Evolutionary conservation across 37 sponge, comb jelly and placozoan genomes (phyloP), one percentile per base, ranked within the genome.

Genomic region (Ianthella basta): DNA sequence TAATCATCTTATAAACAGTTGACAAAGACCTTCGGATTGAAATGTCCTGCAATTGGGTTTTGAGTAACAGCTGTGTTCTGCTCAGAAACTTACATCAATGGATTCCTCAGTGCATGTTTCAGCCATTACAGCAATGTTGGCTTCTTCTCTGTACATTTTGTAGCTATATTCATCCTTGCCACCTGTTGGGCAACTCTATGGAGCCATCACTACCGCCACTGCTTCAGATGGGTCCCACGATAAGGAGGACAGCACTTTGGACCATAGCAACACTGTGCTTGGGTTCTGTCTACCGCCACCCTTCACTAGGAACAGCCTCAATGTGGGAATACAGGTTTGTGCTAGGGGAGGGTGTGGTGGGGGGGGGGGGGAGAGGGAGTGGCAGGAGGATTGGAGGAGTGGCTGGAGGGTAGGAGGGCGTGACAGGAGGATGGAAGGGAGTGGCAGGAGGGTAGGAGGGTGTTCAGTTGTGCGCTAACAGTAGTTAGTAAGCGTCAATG

Each of bases 91-190:
- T n/a, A 5, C 29, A 2, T 29, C 29, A 29, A 44, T 44, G 50
- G 6, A 44, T 8, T 10, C 50, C 8, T 10, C 50, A 10, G 8
- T 8, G 8, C 50, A 44, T 44, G 50, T 8, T n/a, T 8, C 50
- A 44, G 50, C 50, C 50, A 44, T 8, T 44, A 10, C 50, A 44
- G 6, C 3, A 10, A 8, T 44, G 3, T 44, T 44, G 6, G 6
- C 50, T 10, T 44, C 6, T 44, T 44, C 8, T 44, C 8, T 44
- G 50, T 44, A 44, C 50, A 8, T 44, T 10, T n/a, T 8, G 15
- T 14, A 75, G 78, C 25, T 75, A 15, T 75, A 75, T 41, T 40
- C 78, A 53, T 39, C 53, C 24, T 24, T 75, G 53, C 78, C 78
- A 39, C 24, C 32, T 75, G 37, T 34, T 54, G 32, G 59, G 73